Evolutionary conservation across 2,113 vertebrate genomes (phyloP).

Genomic region (Poeciliopsis prolifica): DNA sequence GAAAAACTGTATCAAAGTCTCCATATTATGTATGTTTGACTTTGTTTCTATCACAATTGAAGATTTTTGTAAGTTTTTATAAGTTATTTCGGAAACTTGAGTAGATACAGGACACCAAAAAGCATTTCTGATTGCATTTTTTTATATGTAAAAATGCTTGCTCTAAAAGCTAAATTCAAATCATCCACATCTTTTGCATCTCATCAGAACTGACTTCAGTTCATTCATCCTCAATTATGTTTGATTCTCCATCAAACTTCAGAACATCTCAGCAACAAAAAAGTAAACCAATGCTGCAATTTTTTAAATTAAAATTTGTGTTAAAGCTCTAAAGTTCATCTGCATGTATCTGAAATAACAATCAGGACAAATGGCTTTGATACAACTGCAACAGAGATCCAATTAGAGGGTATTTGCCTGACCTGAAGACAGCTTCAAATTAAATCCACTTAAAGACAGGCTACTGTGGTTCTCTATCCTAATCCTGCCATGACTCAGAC

Average conservation of each 20-base stretch:
- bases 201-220: background rate
- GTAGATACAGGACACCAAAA: conserved; percentile 20
- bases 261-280: conserved; percentile 13
- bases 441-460: conserved; percentile 65
- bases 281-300: conserved; percentile 22
- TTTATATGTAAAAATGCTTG: background rate
- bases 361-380: conserved; percentile 16
- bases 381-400: conserved; percentile 49
- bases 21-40: conserved; percentile 35
- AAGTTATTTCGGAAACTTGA: too few relatives aligned
- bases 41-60: conserved; percentile 18
- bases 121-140: background rate
- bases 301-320: conserved; percentile 23
- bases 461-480: conserved; percentile 46
- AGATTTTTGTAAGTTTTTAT: conserved; percentile 22
- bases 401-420: conserved; percentile 65
- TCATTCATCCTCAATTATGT: background rate
- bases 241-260: background rate
- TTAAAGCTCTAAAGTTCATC: conserved; percentile 19
- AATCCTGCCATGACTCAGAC: conserved; percentile 45
- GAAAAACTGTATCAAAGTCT: conserved; percentile 34
- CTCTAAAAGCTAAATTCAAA: background rate
- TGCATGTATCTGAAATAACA: conserved; percentile 37
- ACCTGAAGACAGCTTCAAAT: conserved; percentile 38
- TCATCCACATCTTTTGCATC: background rate